Evolutionary conservation across 2,888 invertebrate genomes (phyloP), one percentile per base, ranked within the genome.

Genomic region (Rhagium mordax): DNA sequence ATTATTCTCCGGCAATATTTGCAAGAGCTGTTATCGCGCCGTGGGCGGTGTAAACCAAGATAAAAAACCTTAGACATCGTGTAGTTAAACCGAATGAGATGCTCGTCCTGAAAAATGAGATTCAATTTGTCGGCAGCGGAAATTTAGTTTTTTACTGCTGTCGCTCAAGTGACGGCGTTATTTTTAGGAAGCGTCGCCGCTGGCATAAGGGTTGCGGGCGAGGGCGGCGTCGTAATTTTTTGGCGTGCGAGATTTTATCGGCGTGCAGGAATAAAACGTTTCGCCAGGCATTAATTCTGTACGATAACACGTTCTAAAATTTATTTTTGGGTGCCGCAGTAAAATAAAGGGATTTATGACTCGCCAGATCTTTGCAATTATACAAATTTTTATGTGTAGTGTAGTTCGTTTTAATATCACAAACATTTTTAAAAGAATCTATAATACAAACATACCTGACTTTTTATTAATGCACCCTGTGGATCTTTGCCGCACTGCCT

Each of bases 111-210:
- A 84, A 84, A 83, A 84, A 83, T 81, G 83, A 75, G 78, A 79
- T 82, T 83, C 83, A 83, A 83, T 83, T 83, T 83, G 84, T 83
- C 82, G 82, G 72, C 75, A 71, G 75, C 79, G 82, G 82, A 83
- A 82, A 81, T 83, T 81, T 80, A 72, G 20, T 81, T 80, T 72
- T 82, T 79, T 78, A 77, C 76, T 76, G 70, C 70, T 77, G 76
- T 75, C 79, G 72, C 75, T 79, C 76, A 77, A 72, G 75, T 55
- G 74, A 73, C 72, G 75, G 66, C 62, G 67, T 55, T 67, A 67
- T 57, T 55, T 67, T 57, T 67, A 57, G 20, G 57, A 41, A 47
- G 57, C 16, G 57, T 67, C 67, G 57, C 67, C 67, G 41, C 47
- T 0, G 47, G 57, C 67, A 27, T 47, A 55, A 57, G 67, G 57